Base-by-base conservation (phyloP, 2,113 vertebrate species). In the Perccottus glenii region DNA sequence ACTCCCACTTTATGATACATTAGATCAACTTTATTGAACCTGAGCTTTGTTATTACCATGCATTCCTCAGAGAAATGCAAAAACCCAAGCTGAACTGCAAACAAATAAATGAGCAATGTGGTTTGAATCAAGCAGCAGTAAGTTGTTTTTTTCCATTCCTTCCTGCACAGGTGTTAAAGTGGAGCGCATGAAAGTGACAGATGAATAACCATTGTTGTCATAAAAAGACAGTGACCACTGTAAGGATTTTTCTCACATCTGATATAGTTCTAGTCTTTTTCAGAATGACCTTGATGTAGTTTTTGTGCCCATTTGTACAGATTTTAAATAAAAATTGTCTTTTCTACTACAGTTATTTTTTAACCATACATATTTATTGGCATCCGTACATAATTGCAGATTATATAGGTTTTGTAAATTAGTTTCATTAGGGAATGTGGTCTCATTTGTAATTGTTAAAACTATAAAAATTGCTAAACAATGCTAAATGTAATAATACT, bases 141-240 rank as follows among this genome's bases (percentile, higher is more conserved):
- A 61, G 64, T 58, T 72, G 64, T 11, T 56, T 56, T 57, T 46
- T 16, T 46, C 70, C 57, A 9, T 72, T 76, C 47, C 49, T 68
- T 73, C 63, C 51, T 56, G 46, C 40, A 64, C 52, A 14, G 73
- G 71, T 64, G 60, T 58, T 35, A 16, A 64, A 67, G 71, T 73
- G 72, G 70, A 72, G 67, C 79, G 67, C 83, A 77, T 79, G 45
- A 67, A 70, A 0, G 32, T 82, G 86, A 75, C 82, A 75, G 67
- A 60, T 78, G 68, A 72, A 81, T 60, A 47, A 43, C 19, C 3
- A 27, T 27, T 27, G 19, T 27, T 27, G 19, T 27, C 19, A 27
- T 27, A 2, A 27, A 27, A 27, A 27, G 19, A 27, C 19, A 3
- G 19, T 27, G 19, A 27, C 19, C 19, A 27, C 19, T 27, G 19